Conservation (phyloP, 2,888 invertebrate genomes). For the Brenthis ino region DNA sequence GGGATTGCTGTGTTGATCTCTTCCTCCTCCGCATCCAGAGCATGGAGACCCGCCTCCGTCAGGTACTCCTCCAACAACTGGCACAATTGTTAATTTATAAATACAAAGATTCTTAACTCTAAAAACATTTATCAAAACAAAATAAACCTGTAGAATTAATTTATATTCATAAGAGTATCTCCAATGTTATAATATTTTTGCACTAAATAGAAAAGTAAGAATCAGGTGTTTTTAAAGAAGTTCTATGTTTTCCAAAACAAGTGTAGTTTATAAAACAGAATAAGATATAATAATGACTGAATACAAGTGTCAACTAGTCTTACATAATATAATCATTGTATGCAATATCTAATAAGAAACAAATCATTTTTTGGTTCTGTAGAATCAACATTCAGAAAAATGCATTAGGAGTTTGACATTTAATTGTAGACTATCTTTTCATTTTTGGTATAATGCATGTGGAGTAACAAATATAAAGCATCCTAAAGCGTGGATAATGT, state of each 20-base stretch:
- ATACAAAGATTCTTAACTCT: background rate
- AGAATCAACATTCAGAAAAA: background rate
- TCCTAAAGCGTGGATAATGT: background rate
- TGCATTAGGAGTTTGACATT: background rate
- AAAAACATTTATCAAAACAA: background rate
- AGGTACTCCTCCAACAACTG: constrained; percentile 83
- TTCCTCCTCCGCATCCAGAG: constrained; percentile 53
- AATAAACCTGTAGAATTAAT: background rate
- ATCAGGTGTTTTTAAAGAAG: too few species aligned
- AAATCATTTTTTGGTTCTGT: background rate
- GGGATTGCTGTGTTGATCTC: constrained; percentile 50
- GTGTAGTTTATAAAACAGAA: too few species aligned
- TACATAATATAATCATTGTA: constrained; percentile 11
- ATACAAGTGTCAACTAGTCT: background rate
- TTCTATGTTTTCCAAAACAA: too few species aligned
- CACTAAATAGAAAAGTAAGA: too few species aligned
- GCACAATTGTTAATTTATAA: constrained; percentile 2
- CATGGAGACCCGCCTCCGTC: constrained; percentile 73
- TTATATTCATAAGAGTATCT: background rate
- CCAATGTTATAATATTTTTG: too few species aligned
- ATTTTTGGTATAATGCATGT: too few species aligned
- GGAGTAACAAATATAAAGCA: too few species aligned
- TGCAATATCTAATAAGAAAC: background rate
- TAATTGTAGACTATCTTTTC: background rate
- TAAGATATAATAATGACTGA: too few species aligned